A percentile compares a stretch with the other conserved stretches of the same genome.
Evolutionary conservation across 2,797 vertebrate species (phyloP).

Genomic region (Aphelocoma californica): DNA sequence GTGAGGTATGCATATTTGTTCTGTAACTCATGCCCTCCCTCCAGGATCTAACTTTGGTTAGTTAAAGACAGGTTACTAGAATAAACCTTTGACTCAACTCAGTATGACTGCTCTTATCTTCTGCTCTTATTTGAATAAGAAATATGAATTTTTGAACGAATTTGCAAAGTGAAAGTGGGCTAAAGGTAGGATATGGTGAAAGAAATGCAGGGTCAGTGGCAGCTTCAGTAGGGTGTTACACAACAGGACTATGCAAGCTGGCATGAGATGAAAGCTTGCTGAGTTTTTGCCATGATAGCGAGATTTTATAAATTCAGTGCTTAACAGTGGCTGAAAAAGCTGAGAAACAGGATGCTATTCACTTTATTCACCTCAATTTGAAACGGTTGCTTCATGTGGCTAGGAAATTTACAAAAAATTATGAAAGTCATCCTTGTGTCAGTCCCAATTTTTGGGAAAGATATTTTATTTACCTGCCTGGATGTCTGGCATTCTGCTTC

Average conservation of each 20-base stretch:
- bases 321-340: background rate
- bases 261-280: background rate
- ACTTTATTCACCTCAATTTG: background rate
- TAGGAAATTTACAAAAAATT: background rate
- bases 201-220: background rate
- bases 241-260: background rate
- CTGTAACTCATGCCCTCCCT: background rate
- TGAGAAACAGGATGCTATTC: background rate
- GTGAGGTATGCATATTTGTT: background rate
- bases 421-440: background rate
- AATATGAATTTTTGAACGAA: slow-evolving; percentile 1
- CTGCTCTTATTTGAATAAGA: background rate
- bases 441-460: background rate
- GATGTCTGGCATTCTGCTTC: background rate
- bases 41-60: background rate
- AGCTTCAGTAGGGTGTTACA: background rate
- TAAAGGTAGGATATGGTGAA: slow-evolving; percentile 43
- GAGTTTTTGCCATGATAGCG: background rate
- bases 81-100: background rate
- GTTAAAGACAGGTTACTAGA: background rate
- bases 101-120: background rate
- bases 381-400: background rate
- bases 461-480: background rate
- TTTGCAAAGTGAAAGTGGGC: slow-evolving; percentile 13
- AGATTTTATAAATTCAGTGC: background rate